Conservation (phyloP, 2,888 invertebrate genomes). For the Ceraclea dissimilis region DNA sequence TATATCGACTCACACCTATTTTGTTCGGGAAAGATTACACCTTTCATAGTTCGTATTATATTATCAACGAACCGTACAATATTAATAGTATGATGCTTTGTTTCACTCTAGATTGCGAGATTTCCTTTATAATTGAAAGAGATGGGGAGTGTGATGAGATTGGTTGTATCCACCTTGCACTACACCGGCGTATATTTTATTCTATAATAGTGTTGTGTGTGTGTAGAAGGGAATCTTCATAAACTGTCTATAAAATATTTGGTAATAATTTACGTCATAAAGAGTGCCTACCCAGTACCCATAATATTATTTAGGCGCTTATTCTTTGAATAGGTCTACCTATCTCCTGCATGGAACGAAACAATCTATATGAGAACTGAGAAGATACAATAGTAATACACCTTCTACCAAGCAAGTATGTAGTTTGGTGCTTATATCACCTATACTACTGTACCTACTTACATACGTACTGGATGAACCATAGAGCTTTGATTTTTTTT, state of each 20-base stretch:
- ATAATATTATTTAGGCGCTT: no score
- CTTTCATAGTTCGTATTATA: not conserved
- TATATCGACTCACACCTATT: not conserved
- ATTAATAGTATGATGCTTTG: not conserved
- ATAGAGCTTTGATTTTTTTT: no score
- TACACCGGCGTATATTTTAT: not conserved
- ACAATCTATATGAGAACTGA: no score
- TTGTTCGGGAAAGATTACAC: constrained; percentile 4
- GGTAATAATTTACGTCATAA: constrained; percentile 23
- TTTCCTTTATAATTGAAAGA: not conserved
- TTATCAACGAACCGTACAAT: constrained; percentile 1
- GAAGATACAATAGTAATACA: no score
- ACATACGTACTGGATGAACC: no score
- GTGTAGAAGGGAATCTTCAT: constrained; percentile 20
- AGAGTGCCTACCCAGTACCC: constrained; percentile 17
- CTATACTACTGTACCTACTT: no score
- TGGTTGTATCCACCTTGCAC: not conserved
- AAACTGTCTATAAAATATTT: constrained; percentile 24
- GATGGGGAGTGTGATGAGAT: not conserved
- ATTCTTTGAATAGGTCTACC: not conserved
- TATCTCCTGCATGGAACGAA: no score
- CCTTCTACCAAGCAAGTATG: no score
- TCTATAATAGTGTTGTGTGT: constrained; percentile 7
- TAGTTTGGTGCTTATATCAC: no score
- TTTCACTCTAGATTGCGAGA: not conserved